These are phyloP conservation scores for Andrena chrysosceles DNA, from an alignment of 2,888 invertebrate genomes.

Conservation along the genomic window DNA sequence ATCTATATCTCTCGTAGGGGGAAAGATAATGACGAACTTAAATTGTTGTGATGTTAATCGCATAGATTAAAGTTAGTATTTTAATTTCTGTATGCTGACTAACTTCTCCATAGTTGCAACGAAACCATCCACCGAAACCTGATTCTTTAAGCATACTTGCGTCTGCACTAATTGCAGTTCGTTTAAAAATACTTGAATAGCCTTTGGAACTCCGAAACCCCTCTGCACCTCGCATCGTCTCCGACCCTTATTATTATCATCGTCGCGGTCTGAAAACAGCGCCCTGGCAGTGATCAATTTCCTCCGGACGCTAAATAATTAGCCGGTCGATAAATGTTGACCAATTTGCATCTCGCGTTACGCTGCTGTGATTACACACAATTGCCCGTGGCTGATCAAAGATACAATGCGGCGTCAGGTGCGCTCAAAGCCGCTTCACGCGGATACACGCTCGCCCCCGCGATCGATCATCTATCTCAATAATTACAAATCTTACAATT, in stretches of 20 bases:
- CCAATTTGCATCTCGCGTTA: constrained; percentile 61
- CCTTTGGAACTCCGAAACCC: background rate
- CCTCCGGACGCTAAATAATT: constrained; percentile 50
- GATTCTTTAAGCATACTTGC: too few species aligned
- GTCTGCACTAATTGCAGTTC: too few species aligned
- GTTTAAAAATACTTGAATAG: too few species aligned
- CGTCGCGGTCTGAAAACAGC: constrained; percentile 8
- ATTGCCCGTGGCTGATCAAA: constrained; percentile 53
- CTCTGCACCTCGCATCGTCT: background rate
- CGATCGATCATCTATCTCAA: constrained; percentile 36
- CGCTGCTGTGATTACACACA: constrained; percentile 52
- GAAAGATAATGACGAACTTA: too few species aligned
- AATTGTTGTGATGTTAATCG: too few species aligned
- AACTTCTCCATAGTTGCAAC: too few species aligned
- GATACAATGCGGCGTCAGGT: constrained; percentile 39
- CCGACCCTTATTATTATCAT: constrained; percentile 3
- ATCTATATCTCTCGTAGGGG: too few species aligned
- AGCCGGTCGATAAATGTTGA: constrained; percentile 50
- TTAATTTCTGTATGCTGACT: too few species aligned
- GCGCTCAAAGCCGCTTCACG: constrained; percentile 40
- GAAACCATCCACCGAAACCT: too few species aligned
- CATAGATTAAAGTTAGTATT: too few species aligned
- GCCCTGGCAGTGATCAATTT: constrained; percentile 32
- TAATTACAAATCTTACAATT: constrained; percentile 50
- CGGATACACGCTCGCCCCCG: background rate